These are phyloP conservation scores for Drosophila longiperda DNA, from an alignment of 2,888 invertebrate genomes.

Conservation along the genomic window DNA sequence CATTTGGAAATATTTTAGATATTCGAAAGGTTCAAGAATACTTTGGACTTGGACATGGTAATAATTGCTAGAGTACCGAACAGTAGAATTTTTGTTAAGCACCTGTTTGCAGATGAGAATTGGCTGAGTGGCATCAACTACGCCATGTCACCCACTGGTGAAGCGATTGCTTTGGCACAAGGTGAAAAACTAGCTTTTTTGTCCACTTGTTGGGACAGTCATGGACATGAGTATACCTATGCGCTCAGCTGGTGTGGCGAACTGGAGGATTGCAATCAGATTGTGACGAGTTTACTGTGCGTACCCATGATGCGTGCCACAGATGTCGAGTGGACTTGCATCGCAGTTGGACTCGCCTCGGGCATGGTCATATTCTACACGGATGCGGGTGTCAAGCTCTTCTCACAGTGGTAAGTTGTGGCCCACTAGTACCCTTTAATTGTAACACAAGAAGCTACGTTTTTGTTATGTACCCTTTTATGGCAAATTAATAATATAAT, in stretches of 20 bases:
- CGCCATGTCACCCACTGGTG: conserved; percentile 90
- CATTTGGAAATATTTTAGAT: conserved; percentile 88
- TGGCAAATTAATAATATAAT: neutral
- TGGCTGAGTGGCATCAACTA: conserved; percentile 90
- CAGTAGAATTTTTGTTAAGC: neutral
- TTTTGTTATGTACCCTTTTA: neutral
- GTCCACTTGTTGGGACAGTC: conserved; percentile 87
- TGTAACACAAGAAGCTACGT: neutral
- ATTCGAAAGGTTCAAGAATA: conserved; percentile 87
- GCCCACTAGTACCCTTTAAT: neutral
- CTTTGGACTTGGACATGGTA: conserved; percentile 86
- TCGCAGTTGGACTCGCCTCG: conserved; percentile 93
- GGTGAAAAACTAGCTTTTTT: conserved; percentile 89
- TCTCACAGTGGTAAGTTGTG: conserved; percentile 88
- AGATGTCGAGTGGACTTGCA: conserved; percentile 95
- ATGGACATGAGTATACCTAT: conserved; percentile 85
- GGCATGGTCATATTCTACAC: conserved; percentile 95
- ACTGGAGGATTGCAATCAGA: conserved; percentile 86
- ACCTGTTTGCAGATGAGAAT: conserved; percentile 84
- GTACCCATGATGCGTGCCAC: conserved; percentile 87
- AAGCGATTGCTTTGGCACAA: conserved; percentile 89
- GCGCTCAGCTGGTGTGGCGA: conserved; percentile 87
- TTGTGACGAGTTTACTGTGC: conserved; percentile 85
- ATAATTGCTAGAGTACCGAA: conserved; percentile 3
- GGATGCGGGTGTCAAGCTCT: conserved; percentile 92